phyloP scores from a whole-genome alignment of 2,888 invertebrate species.

The Micoletzkya japonica region DNA sequence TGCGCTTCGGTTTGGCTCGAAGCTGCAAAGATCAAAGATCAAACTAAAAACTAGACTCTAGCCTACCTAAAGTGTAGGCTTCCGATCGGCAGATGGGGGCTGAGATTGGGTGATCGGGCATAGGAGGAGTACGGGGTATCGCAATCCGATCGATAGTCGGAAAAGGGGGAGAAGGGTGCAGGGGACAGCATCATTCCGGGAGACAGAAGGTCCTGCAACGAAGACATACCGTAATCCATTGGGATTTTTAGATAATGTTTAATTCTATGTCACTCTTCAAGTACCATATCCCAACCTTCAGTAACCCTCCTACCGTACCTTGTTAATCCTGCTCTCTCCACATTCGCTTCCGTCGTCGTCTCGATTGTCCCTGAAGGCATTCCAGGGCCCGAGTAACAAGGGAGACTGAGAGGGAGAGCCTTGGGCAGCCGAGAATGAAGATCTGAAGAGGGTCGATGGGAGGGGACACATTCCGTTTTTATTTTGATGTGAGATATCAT shows the following conservation, averaged over 20 bases:
- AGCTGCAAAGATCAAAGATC: constrained; percentile 36
- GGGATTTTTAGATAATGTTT: too few relatives aligned
- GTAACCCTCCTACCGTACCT: background rate
- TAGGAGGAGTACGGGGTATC: constrained; percentile 53
- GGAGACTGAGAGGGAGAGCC: constrained; percentile 28
- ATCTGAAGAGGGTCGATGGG: constrained; percentile 15
- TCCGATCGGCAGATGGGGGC: constrained; percentile 37
- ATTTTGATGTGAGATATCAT: too few relatives aligned
- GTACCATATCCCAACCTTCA: too few relatives aligned
- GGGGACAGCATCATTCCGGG: constrained; percentile 51
- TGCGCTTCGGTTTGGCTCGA: constrained; percentile 51
- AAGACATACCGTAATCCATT: background rate
- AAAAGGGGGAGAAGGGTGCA: constrained; percentile 60
- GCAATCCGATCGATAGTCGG: constrained; percentile 42
- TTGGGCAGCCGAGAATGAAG: constrained; percentile 26
- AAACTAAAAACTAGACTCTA: background rate
- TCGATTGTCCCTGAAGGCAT: constrained; percentile 55
- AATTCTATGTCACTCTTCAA: too few relatives aligned
- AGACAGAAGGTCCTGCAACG: constrained; percentile 32
- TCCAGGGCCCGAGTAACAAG: constrained; percentile 54
- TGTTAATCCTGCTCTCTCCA: constrained; percentile 9
- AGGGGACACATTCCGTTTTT: too few relatives aligned
- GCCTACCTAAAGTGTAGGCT: constrained; percentile 42
- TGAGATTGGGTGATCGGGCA: constrained; percentile 50
- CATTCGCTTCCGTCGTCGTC: background rate